These are phyloP conservation scores for Apoderus coryli DNA, from an alignment of 2,888 invertebrate species.

Conservation along the genomic window DNA sequence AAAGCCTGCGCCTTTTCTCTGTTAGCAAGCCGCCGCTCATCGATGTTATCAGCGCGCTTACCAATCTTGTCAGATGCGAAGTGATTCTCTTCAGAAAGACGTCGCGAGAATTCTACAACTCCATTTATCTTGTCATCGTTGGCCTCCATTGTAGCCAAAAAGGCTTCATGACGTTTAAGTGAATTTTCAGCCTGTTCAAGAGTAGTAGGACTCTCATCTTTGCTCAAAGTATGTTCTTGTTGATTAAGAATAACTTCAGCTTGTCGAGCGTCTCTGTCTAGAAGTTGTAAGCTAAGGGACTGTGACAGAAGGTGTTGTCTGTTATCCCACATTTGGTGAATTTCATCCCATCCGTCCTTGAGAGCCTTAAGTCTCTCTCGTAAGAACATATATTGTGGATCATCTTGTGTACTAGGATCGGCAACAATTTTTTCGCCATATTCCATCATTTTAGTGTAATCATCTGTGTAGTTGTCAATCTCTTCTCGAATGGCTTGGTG, in stretches of 20 bases:
- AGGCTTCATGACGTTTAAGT: slow-evolving; percentile 95
- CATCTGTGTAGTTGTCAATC: slow-evolving; percentile 97
- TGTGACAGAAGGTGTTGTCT: slow-evolving; percentile 87
- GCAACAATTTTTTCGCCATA: slow-evolving; percentile 92
- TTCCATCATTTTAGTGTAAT: slow-evolving; percentile 96
- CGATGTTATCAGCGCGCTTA: slow-evolving; percentile 90
- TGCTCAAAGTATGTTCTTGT: slow-evolving; percentile 94
- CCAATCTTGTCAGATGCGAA: slow-evolving; percentile 93
- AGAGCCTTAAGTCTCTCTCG: slow-evolving; percentile 94
- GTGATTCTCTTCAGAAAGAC: slow-evolving; percentile 83
- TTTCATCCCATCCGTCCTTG: slow-evolving; percentile 97
- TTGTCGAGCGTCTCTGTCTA: slow-evolving; percentile 93
- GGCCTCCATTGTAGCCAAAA: slow-evolving; percentile 99
- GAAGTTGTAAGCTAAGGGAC: slow-evolving; percentile 86
- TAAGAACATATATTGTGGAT: slow-evolving; percentile 99
- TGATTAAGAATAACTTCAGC: slow-evolving; percentile 95
- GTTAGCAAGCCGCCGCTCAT: slow-evolving; percentile 78
- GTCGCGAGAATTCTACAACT: slow-evolving; percentile 86
- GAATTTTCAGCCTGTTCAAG: slow-evolving; percentile 95
- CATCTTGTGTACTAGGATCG: slow-evolving; percentile 76
- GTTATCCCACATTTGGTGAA: slow-evolving; percentile 99
- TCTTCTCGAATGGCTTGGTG: slow-evolving; percentile 98
- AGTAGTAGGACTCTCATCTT: slow-evolving; percentile 87
- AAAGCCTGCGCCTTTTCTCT: slow-evolving; percentile 78
- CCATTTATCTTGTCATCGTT: slow-evolving; percentile 99